phyloP scores from a whole-genome alignment of 2,888 invertebrate genomes.

The Athrips mouffetella region DNA sequence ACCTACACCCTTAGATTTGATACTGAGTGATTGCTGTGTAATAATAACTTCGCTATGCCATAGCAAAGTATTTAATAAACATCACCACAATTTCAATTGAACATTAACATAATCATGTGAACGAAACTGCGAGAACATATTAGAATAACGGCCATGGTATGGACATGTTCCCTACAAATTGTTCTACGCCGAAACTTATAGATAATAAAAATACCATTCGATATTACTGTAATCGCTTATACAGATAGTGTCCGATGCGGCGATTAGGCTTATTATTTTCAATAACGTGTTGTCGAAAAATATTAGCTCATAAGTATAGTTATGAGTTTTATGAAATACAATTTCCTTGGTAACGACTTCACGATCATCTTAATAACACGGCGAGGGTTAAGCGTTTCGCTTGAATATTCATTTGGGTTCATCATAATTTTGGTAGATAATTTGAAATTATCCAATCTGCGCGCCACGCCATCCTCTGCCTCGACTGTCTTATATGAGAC shows the following conservation, averaged over 20 bases:
- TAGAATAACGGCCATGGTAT: conserved; percentile 10
- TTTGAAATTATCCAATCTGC: conserved; percentile 70
- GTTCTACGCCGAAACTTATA: conserved; percentile 8
- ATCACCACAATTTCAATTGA: too few species aligned
- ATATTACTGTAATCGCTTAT: conserved; percentile 32
- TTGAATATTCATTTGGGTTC: conserved; percentile 75
- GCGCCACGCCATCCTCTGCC: conserved; percentile 15
- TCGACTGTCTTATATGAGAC: background rate
- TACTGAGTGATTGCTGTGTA: too few species aligned
- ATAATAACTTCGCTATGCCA: too few species aligned
- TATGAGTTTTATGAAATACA: conserved; percentile 75
- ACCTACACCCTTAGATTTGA: too few species aligned
- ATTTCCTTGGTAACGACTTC: conserved; percentile 72
- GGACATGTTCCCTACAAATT: background rate
- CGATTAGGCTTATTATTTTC: conserved; percentile 55
- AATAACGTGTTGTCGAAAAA: conserved; percentile 70
- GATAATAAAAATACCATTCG: conserved; percentile 29
- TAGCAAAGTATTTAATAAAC: too few species aligned
- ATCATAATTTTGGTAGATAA: conserved; percentile 73
- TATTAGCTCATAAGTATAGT: conserved; percentile 76
- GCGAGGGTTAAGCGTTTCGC: conserved; percentile 66
- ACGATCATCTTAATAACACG: conserved; percentile 75
- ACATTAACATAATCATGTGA: background rate
- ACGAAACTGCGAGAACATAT: background rate
- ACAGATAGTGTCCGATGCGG: conserved; percentile 17